phyloP scores from a whole-genome alignment of 2,113 vertebrate genomes.

The Neolamprologus cancellatus region DNA sequence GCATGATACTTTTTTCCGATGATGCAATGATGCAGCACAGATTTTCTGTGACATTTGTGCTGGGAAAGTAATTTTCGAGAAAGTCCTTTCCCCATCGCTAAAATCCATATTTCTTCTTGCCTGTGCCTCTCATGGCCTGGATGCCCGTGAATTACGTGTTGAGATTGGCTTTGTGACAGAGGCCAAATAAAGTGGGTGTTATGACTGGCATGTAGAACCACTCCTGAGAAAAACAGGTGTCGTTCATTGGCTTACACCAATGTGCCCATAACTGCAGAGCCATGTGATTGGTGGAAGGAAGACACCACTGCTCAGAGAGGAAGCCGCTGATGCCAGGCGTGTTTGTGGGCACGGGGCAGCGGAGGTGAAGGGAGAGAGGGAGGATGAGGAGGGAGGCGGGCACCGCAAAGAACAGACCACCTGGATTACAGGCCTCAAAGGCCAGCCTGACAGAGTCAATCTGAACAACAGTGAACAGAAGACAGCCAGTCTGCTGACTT shows the following conservation, averaged over 20 bases:
- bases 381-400: background rate
- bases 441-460: conserved; percentile 52
- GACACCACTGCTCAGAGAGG: conserved; percentile 13
- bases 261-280: conserved; percentile 41
- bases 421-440: conserved; percentile 58
- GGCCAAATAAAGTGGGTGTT: conserved; percentile 63
- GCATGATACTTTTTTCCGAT: conserved; percentile 35
- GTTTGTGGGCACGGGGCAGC: conserved; percentile 29
- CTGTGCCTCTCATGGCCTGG: conserved; percentile 13
- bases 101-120: conserved; percentile 49
- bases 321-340: conserved; percentile 33
- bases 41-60: conserved; percentile 38
- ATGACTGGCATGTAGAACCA: conserved; percentile 54
- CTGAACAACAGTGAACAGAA: conserved; percentile 62
- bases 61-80: conserved; percentile 45
- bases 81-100: background rate
- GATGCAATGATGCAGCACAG: conserved; percentile 51
- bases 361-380: background rate
- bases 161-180: conserved; percentile 49
- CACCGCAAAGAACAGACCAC: conserved; percentile 43
- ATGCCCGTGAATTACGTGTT: conserved; percentile 49
- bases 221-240: conserved; percentile 54
- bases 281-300: conserved; percentile 44
- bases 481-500: conserved; percentile 66
- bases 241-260: conserved; percentile 55